Conservation (phyloP, 2,797 vertebrate species). For the Podargus strigoides region DNA sequence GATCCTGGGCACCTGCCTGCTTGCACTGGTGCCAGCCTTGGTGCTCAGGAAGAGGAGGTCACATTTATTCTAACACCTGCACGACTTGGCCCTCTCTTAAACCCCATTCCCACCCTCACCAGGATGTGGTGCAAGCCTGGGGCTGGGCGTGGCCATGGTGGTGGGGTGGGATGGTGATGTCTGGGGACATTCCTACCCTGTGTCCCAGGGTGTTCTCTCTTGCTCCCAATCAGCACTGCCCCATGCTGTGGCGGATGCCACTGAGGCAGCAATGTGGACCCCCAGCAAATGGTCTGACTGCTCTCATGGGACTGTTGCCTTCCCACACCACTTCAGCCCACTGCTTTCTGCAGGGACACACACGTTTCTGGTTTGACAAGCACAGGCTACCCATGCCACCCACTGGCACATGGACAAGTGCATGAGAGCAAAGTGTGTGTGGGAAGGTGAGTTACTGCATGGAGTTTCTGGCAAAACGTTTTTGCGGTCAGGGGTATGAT, state of each 20-base stretch:
- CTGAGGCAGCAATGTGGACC: neutral
- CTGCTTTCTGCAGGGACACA: neutral
- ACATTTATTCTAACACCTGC: neutral
- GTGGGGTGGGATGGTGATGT: neutral
- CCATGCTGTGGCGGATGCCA: accelerated
- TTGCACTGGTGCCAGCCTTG: neutral
- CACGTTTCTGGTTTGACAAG: accelerated
- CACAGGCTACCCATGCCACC: neutral
- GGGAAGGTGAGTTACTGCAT: neutral
- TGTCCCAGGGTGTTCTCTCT: neutral
- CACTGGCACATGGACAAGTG: neutral
- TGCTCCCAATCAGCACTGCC: accelerated
- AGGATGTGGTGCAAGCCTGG: neutral
- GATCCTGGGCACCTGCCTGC: neutral
- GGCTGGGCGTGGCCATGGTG: accelerated
- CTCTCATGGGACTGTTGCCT: neutral
- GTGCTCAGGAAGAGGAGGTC: neutral
- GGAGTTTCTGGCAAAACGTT: neutral
- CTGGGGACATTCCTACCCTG: accelerated
- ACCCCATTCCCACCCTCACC: neutral
- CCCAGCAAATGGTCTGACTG: too few species aligned
- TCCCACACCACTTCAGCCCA: neutral
- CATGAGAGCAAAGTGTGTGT: accelerated
- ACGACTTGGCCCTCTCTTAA: neutral
- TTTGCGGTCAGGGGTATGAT: neutral